Base-by-base conservation (phyloP, 2,113 vertebrate genomes). In the Poeciliopsis prolifica region DNA sequence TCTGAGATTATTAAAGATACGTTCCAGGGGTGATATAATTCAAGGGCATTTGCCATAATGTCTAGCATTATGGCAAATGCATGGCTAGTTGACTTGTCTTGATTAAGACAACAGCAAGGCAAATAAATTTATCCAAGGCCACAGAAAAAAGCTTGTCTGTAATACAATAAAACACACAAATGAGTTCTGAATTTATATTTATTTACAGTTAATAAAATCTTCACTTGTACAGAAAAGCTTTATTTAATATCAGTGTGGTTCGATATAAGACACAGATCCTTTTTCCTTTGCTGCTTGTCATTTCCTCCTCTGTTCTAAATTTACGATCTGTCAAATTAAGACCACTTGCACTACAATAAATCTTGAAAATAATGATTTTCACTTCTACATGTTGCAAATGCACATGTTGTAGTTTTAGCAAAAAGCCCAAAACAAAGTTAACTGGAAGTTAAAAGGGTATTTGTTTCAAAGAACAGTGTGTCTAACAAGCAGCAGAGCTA, bases 1-100 rank as follows among this genome's bases (percentile, higher is more conserved):
- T 6, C 29, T 68, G 70, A 40, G 70, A 48, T 61, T 70, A 37
- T 71, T 79, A 30, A 66, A 37, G 64, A 74, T 30, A 29, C 14
- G 5, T 51, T 19, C 14, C 12, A 42, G 40, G 17, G 44, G 28
- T 28, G 28, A 1, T 28, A 51, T 51, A 19, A 51, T 51, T 42
- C 7, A 10, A 12, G 15, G 15, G 19, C 17, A 19, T 75, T 75
- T 30, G 0, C 3, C 14, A 0, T n/a, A n/a, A 13, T 17, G 6
- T 68, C 30, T 69, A 22, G 3, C 4, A 51, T 51, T 10, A 30
- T n/a, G 42, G 3, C 64, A 6, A 30, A 14, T 65, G 28, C 17
- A 29, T 28, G 30, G 30, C 30, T 30, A 30, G 30, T 30, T 30
- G 30, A 30, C 30, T 30, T 30, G 30, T 30, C 30, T 30, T 4